Conservation (phyloP, 1,140 invertebrate species). For the Psilanteris sp. region DNA sequence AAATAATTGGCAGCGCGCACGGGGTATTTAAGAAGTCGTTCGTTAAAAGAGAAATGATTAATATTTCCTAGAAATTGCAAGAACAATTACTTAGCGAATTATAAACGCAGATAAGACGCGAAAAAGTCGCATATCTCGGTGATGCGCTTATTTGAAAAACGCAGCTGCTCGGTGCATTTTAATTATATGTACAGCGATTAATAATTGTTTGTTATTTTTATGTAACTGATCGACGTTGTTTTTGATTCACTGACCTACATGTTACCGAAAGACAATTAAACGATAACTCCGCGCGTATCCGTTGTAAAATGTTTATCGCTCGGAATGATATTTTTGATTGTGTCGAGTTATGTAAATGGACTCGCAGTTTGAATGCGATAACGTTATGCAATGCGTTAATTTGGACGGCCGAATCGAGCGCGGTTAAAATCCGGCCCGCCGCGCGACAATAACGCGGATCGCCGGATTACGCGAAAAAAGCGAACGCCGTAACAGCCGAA, state of each 20-base stretch:
- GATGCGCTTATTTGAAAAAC: conserved; percentile 14
- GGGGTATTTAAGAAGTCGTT: too few species aligned
- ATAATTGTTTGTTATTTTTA: conserved; percentile 52
- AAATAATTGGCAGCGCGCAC: too few species aligned
- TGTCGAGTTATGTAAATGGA: too few species aligned
- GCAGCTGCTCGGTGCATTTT: conserved; percentile 22
- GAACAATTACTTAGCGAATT: conserved; percentile 19
- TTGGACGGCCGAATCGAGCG: not conserved
- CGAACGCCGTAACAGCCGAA: conserved; percentile 2
- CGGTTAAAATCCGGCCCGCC: too few species aligned
- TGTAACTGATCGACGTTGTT: conserved; percentile 44
- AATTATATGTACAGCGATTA: conserved; percentile 33
- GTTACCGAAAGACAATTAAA: conserved; percentile 32
- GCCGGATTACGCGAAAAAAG: too few species aligned
- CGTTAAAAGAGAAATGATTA: too few species aligned
- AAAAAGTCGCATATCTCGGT: conserved; percentile 22
- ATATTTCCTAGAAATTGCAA: too few species aligned
- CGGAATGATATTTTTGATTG: too few species aligned
- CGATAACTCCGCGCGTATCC: conserved; percentile 10
- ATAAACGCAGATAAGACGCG: conserved; percentile 7
- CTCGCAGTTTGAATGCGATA: conserved; percentile 29
- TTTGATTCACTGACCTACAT: conserved; percentile 57
- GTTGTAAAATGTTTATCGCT: too few species aligned
- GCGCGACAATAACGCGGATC: too few species aligned
- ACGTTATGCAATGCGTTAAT: conserved; percentile 35